Conservation (phyloP, 2,888 invertebrate genomes). For the Bombylius major region DNA sequence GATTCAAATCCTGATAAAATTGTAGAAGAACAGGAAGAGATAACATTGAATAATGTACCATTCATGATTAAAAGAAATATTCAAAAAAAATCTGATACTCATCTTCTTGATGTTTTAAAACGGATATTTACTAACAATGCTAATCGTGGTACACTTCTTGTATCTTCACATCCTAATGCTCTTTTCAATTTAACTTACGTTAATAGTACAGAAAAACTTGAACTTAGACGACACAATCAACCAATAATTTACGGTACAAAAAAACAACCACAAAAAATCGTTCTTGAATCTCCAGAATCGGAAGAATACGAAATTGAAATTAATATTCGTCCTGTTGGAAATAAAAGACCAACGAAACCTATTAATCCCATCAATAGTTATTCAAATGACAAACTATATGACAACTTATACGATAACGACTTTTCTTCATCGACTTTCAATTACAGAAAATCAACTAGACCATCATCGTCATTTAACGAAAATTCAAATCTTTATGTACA, state of each 20-base stretch:
- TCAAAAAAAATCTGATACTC: background rate
- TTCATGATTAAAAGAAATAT: background rate
- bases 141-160: background rate
- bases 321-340: constrained; percentile 32
- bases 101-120: background rate
- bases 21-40: too few relatives aligned
- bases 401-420: constrained; percentile 4
- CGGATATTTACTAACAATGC: background rate
- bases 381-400: background rate
- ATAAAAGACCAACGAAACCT: constrained; percentile 12
- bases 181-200: background rate
- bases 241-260: background rate
- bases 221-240: background rate
- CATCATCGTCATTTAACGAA: constrained; percentile 1
- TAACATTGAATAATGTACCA: too few relatives aligned
- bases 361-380: constrained; percentile 3
- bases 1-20: too few relatives aligned
- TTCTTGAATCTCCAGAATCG: constrained; percentile 25
- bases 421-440: constrained; percentile 14
- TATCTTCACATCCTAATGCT: background rate
- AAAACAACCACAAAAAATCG: constrained; percentile 25
- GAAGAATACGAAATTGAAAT: constrained; percentile 35
- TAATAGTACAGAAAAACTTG: background rate
- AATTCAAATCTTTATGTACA: constrained; percentile 6
- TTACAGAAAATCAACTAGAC: constrained; percentile 4